Base-by-base conservation (phyloP, 2,113 vertebrate genomes). In the Poicephalus gulielmi region DNA sequence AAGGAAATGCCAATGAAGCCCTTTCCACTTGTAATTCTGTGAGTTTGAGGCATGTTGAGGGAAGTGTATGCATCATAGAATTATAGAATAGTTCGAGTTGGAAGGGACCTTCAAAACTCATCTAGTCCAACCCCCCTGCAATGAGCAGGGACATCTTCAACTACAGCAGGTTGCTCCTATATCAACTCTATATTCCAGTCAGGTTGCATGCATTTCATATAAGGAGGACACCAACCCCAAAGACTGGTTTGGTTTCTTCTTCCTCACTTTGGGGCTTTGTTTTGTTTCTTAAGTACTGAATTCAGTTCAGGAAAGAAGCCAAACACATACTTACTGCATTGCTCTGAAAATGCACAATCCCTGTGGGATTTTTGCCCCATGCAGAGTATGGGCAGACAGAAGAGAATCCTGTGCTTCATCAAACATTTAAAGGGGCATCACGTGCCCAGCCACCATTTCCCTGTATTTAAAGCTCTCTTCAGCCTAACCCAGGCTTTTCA, bases 351-450 rank as follows among this genome's bases (percentile, higher is more conserved):
- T 9, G 18, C n/a, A 35, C 55, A 62, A 24, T 59, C 33, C 33
- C 46, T 0, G 0, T 39, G 53, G 35, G 19, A 6, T 8, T 88
- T 90, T 80, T 83, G 68, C 83, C 83, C 86, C 44, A 5, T 23
- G 24, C n/a, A 59, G 49, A 30, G 17, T 28, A 23, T 4, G n/a
- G 64, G 67, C 82, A 90, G 64, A 35, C 59, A 70, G 77, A 89
- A 60, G 20, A 46, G 64, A 74, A 67, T 49, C 25, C 69, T 73
- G 11, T 49, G 19, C 44, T 74, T 88, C 77, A 94, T 94, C 63
- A 87, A 92, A 93, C 37, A 87, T 92, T 96, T 89, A 94, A n/a
- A 80, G 52, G 82, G 83, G 63, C 62, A 67, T 82, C 88, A 76
- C 77, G 62, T 81, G 76, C 60, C 57, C 83, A 82, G 68, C 60